Base-by-base conservation (phyloP, 1,140 invertebrate species). In the Anoplolepis gracilipes region DNA sequence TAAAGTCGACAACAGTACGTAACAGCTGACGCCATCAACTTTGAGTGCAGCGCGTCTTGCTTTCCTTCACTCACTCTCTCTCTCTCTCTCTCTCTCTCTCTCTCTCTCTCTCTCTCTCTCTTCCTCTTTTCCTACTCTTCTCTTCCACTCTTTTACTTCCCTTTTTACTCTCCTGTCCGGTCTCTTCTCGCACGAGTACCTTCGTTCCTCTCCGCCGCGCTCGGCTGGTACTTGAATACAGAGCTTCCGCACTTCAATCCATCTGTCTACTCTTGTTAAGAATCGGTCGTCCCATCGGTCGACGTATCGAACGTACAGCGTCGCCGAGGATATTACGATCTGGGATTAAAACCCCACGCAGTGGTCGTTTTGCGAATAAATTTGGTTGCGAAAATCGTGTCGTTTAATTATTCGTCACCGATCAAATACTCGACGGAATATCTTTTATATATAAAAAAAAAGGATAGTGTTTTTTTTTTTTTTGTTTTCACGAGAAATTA, bases 11-110 rank as follows among this genome's bases (percentile, higher is more conserved):
- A 92, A 92, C 90, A 92, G 91, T 93, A 91, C 89, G 90, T 93
- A 93, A 92, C 92, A 93, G 92, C 92, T 93, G 92, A 93, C 92
- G 91, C 92, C 89, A 93, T 93, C 89, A 91, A 92, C 87, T 92
- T 82, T 39, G 62, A 92, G 89, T 87, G 87, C 79, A 69, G 86
- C 81, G 86, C 81, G 61, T 76, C 67, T 78, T 81, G 78, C 78
- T 72, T 72, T 81, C 16, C 49, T n/a, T n/a, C n/a, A n/a, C n/a
- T n/a, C 36, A 33, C 33, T 53, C 11, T 28, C 39, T 59, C 22
- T 6, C 33, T 36, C 6, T 28, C 22, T n/a, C 22, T 11, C 55
- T 76, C 25, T 46, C 85, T 69, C 1, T 13, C 39, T 46, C 65
- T n/a, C n/a, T n/a, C n/a, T n/a, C n/a, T n/a, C n/a, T n/a, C n/a